A percentile compares a stretch with the other conserved stretches of the same genome.
These are phyloP conservation scores for Xestoiulus laeticollis DNA, from an alignment of 2,888 invertebrate genomes.

Conservation along the genomic window DNA sequence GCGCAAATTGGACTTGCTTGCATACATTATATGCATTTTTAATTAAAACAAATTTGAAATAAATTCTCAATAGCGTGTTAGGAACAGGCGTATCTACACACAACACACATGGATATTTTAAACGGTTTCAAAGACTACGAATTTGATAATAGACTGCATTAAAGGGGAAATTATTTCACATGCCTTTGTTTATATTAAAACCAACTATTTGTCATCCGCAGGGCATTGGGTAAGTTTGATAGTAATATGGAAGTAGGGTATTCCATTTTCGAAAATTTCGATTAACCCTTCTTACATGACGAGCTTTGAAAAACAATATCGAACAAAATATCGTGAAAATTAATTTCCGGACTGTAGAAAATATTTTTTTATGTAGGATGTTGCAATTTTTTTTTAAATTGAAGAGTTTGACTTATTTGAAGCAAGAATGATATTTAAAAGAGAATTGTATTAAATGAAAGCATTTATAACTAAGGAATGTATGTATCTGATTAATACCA, in stretches of 20 bases:
- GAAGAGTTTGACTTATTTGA: neutral
- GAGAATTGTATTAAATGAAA: neutral
- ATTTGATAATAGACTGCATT: no score
- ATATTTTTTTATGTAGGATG: neutral
- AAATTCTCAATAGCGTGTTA: no score
- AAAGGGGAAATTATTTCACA: no score
- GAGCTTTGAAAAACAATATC: neutral
- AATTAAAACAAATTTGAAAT: no score
- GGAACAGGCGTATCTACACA: no score
- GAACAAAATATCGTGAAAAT: neutral
- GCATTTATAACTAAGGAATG: neutral
- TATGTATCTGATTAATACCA: neutral
- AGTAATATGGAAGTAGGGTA: neutral
- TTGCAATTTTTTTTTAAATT: conserved; percentile 23
- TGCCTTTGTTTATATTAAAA: no score
- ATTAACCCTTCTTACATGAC: neutral
- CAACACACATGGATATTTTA: no score
- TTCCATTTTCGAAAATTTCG: neutral
- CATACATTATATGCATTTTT: no score
- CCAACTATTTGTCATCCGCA: no score
- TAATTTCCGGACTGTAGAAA: neutral
- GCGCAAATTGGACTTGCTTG: no score
- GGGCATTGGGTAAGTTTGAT: no score
- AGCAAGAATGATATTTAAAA: neutral
- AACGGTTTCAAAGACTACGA: no score